phyloP scores from a whole-genome alignment of 2,113 vertebrate species.

The Myxocyprinus asiaticus region DNA sequence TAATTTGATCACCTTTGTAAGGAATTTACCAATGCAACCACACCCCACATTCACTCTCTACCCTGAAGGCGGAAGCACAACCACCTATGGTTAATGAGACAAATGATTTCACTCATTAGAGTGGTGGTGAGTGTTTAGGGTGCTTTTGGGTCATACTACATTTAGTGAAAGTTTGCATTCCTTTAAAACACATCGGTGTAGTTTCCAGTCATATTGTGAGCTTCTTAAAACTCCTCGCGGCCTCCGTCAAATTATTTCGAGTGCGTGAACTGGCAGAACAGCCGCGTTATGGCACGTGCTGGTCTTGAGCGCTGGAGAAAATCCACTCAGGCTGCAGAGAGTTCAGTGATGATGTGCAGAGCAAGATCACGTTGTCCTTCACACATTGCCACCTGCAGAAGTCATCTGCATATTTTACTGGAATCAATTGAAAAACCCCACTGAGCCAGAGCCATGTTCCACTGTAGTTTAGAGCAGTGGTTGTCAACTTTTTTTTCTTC shows the following conservation, averaged over 20 bases:
- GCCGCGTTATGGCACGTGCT: slow-evolving; percentile 70
- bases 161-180: neutral
- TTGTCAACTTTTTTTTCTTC: too few species aligned
- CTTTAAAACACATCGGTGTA: neutral
- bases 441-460: too few species aligned
- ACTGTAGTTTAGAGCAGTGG: too few species aligned
- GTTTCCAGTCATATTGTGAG: too few species aligned
- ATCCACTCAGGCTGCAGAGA: slow-evolving; percentile 66
- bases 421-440: neutral
- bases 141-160: neutral
- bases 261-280: slow-evolving; percentile 61
- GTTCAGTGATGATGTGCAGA: slow-evolving; percentile 73
- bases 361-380: slow-evolving; percentile 69
- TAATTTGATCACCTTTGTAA: too few species aligned
- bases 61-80: neutral
- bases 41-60: neutral
- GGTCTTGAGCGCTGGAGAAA: slow-evolving; percentile 67
- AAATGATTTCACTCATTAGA: too few species aligned
- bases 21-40: neutral
- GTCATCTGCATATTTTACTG: slow-evolving; percentile 52
- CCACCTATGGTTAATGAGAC: neutral
- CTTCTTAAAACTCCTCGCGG: neutral
- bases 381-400: slow-evolving; percentile 76
- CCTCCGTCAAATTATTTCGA: slow-evolving; percentile 51
- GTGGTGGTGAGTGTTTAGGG: neutral